Conservation (phyloP, 2,888 invertebrate species). For the Epistrophe grossulariae region DNA sequence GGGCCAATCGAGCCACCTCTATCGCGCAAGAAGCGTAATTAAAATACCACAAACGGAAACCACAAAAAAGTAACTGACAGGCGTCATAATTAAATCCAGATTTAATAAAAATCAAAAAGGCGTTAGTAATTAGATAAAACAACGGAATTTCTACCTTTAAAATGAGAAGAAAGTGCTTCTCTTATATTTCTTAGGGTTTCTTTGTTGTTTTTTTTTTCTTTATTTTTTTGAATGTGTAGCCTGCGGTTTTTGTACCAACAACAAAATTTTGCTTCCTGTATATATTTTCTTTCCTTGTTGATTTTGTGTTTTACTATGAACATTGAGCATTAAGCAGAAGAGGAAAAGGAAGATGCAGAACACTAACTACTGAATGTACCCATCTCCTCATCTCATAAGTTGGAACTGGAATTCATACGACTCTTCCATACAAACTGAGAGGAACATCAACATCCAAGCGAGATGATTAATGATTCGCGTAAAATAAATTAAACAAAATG, state of each 20-base stretch:
- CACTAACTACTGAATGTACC: not conserved
- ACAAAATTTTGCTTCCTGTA: constrained; percentile 25
- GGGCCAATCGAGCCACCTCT: constrained; percentile 54
- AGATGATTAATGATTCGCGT: constrained; percentile 69
- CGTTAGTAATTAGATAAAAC: constrained; percentile 71
- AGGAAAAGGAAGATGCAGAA: not conserved
- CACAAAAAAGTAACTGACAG: constrained; percentile 63
- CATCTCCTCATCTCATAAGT: not conserved
- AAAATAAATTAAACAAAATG: constrained; percentile 74
- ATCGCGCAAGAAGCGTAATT: constrained; percentile 60
- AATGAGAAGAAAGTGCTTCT: constrained; percentile 23
- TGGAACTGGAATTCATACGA: constrained; percentile 8
- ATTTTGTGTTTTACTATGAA: constrained; percentile 12
- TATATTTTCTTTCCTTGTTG: constrained; percentile 5
- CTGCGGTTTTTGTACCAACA: constrained; percentile 34
- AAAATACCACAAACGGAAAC: constrained; percentile 65
- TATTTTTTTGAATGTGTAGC: constrained; percentile 22
- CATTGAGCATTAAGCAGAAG: not conserved
- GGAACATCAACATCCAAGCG: constrained; percentile 25
- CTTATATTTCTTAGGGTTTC: not conserved
- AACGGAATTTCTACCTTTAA: constrained; percentile 22
- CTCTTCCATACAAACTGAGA: constrained; percentile 1
- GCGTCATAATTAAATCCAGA: constrained; percentile 75
- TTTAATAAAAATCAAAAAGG: constrained; percentile 75
- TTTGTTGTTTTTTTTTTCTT: not conserved